Evolutionary conservation across 2,113 vertebrate genomes (phyloP).

Genomic region (Thalassarche chlororhynchos): DNA sequence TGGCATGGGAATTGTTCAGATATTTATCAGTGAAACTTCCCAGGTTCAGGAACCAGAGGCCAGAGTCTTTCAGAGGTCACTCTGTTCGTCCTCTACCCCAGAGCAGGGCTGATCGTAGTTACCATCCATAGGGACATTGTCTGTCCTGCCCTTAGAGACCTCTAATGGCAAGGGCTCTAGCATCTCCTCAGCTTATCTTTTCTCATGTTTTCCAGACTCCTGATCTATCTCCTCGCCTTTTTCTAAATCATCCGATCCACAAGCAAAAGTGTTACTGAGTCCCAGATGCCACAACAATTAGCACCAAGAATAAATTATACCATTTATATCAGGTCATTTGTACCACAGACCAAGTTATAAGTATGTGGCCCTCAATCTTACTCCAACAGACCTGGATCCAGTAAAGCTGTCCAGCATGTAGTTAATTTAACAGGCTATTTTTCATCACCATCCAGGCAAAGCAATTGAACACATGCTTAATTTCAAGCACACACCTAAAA

Average conservation of each 20-base stretch:
- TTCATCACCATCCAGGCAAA: not conserved
- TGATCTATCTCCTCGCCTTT: not conserved
- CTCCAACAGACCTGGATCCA: not conserved
- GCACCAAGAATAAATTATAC: not conserved
- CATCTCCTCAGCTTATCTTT: not conserved
- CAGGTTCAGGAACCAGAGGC: not conserved
- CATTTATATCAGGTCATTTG: not conserved
- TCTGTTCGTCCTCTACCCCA: not conserved
- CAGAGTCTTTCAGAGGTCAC: not conserved
- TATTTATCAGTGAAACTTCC: not conserved
- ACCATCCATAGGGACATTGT: not conserved
- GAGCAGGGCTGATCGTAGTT: not conserved
- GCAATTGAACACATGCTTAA: not conserved
- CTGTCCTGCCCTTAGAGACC: not conserved
- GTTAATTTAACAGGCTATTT: not conserved
- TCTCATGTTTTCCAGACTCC: not conserved
- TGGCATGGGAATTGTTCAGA: not conserved
- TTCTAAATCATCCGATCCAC: not conserved
- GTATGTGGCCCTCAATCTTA: not conserved
- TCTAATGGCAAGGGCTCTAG: not conserved
- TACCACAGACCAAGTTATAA: not conserved
- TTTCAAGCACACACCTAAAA: conserved; percentile 21
- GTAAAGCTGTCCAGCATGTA: not conserved
- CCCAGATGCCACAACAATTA: not conserved
- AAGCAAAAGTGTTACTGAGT: not conserved